These are phyloP conservation scores for Epicampocera succincta DNA, from an alignment of 2,888 invertebrate species.

Conservation along the genomic window DNA sequence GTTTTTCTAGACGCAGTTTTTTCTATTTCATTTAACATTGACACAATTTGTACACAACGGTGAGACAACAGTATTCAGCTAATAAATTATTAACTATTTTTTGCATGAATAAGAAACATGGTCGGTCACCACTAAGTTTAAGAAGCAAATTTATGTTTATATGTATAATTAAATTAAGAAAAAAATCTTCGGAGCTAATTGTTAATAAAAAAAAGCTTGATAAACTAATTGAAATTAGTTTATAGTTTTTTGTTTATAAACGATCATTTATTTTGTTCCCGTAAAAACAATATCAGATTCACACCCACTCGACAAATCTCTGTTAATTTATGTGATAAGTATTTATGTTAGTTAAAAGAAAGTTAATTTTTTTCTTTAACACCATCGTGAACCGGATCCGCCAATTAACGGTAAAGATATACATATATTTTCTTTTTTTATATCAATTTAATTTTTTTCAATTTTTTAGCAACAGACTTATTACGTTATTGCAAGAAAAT, in stretches of 20 bases:
- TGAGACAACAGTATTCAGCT: slow-evolving; percentile 34
- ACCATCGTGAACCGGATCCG: neutral
- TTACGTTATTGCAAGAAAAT: no score
- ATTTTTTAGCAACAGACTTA: no score
- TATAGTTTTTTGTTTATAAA: no score
- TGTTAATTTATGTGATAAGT: neutral
- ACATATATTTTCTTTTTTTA: no score
- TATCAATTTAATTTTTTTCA: no score
- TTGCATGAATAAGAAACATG: slow-evolving; percentile 14
- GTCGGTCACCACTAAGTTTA: slow-evolving; percentile 16
- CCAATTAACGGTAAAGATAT: no score
- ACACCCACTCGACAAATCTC: slow-evolving; percentile 16
- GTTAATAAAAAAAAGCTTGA: no score
- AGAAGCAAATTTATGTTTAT: neutral
- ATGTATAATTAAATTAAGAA: neutral
- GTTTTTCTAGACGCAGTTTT: slow-evolving; percentile 28
- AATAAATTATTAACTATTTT: slow-evolving; percentile 44
- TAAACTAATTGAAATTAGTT: no score
- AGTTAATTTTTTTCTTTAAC: slow-evolving; percentile 18
- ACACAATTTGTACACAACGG: slow-evolving; percentile 63
- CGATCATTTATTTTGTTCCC: neutral
- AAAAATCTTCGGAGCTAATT: neutral
- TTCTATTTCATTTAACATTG: slow-evolving; percentile 62
- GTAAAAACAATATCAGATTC: neutral
- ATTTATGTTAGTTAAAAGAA: slow-evolving; percentile 20